Evolutionary conservation across 2,113 vertebrate genomes (phyloP).

Genomic region (Hydropotes inermis): DNA sequence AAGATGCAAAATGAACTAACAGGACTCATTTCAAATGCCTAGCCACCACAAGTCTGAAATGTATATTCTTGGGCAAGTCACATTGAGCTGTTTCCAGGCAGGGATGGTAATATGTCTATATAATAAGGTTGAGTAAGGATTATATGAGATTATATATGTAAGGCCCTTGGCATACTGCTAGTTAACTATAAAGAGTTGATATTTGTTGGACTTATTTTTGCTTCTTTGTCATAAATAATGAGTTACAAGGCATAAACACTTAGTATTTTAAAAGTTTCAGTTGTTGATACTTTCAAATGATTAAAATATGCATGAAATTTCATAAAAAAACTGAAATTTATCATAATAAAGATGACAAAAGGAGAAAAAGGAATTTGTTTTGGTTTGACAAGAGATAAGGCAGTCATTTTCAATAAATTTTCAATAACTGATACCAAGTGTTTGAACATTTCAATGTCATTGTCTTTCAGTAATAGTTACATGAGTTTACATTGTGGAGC

Average conservation of each 20-base stretch:
- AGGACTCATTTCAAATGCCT: neutral
- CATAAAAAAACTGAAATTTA: conserved; percentile 1
- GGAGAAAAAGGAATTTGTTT: conserved; percentile 6
- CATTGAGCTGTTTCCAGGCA: neutral
- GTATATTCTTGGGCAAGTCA: neutral
- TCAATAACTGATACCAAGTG: neutral
- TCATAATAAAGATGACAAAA: neutral
- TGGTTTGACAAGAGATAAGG: conserved; percentile 31
- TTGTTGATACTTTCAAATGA: neutral
- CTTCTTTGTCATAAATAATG: conserved; percentile 27
- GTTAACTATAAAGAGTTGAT: neutral
- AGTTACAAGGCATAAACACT: neutral
- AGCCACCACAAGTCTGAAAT: neutral
- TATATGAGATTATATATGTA: neutral
- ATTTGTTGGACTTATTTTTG: neutral
- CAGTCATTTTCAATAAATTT: conserved; percentile 15
- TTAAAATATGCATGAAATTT: conserved; percentile 11
- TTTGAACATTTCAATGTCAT: neutral
- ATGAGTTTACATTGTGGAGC: neutral
- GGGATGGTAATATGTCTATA: neutral
- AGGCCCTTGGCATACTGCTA: neutral
- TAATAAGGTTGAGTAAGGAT: neutral
- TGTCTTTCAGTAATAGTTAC: conserved; percentile 22
- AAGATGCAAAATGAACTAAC: neutral
- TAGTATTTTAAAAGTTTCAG: neutral